phyloP scores from a whole-genome alignment of 2,113 vertebrate species.

The Gnathonemus longibarbis region DNA sequence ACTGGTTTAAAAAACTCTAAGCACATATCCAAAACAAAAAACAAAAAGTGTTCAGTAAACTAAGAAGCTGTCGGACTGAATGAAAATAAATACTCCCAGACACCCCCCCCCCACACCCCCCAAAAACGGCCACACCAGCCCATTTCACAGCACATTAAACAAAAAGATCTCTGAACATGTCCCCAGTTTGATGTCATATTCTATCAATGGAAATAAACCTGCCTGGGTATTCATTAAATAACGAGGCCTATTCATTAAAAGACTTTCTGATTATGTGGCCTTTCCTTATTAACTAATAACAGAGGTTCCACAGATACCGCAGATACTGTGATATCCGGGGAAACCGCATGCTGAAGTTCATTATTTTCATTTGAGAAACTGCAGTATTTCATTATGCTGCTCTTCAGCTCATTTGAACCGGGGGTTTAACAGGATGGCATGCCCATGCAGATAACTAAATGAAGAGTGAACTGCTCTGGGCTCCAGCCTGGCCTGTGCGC shows the following conservation, averaged over 20 bases:
- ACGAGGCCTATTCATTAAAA: neutral
- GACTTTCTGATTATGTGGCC: neutral
- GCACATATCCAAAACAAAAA: neutral
- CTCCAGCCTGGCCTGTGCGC: neutral
- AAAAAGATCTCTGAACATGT: neutral
- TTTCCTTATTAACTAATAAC: neutral
- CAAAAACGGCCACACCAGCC: neutral
- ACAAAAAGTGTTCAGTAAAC: neutral
- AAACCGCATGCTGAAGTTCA: neutral
- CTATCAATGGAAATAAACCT: neutral
- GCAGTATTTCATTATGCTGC: constrained; percentile 1
- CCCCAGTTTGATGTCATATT: neutral
- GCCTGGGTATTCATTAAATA: neutral
- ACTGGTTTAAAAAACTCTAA: neutral
- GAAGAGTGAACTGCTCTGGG: neutral
- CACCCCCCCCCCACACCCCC: neutral
- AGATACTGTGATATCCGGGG: neutral
- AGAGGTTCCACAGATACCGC: neutral
- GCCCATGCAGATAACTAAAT: neutral
- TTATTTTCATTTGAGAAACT: neutral
- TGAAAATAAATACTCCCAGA: neutral
- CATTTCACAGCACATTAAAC: constrained; percentile 1
- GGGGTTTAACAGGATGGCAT: neutral
- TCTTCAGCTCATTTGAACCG: neutral
- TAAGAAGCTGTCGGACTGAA: neutral